These are phyloP conservation scores for Leptinotarsa lineolata DNA, from an alignment of 1,140 invertebrate genomes.

Conservation along the genomic window DNA sequence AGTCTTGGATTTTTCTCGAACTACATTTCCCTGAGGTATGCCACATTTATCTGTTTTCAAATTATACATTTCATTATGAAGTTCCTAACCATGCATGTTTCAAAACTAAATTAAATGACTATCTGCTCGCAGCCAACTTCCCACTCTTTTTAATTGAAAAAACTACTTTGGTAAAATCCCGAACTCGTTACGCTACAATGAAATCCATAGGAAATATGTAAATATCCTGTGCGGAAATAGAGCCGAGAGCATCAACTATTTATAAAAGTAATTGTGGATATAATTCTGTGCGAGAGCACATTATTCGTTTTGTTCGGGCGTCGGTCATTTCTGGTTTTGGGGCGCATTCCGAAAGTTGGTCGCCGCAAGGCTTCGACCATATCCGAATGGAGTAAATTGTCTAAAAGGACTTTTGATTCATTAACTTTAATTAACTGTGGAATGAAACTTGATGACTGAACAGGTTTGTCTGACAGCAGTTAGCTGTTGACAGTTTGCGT, in stretches of 20 bases:
- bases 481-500: slow-evolving; percentile 41
- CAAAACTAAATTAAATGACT: slow-evolving; percentile 8
- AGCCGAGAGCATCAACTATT: slow-evolving; percentile 29
- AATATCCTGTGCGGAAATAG: slow-evolving; percentile 24
- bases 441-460: slow-evolving; percentile 35
- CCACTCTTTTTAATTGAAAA: slow-evolving; percentile 15
- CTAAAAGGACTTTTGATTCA: slow-evolving; percentile 42
- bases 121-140: slow-evolving; percentile 15
- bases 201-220: slow-evolving; percentile 23
- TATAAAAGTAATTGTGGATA: slow-evolving; percentile 27
- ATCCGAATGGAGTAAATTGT: slow-evolving; percentile 43
- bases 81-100: too few species aligned
- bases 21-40: too few species aligned
- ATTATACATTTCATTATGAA: too few species aligned
- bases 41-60: too few species aligned
- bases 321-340: neutral
- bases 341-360: neutral
- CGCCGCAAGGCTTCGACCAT: slow-evolving; percentile 24
- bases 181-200: slow-evolving; percentile 19
- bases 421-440: slow-evolving; percentile 47
- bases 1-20: too few species aligned
- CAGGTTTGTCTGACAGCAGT: slow-evolving; percentile 40
- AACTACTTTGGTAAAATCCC: slow-evolving; percentile 15
- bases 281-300: slow-evolving; percentile 9
- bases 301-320: slow-evolving; percentile 1